Base-by-base conservation (phyloP, 1,140 invertebrate species). In the Procambarus virginalis region DNA sequence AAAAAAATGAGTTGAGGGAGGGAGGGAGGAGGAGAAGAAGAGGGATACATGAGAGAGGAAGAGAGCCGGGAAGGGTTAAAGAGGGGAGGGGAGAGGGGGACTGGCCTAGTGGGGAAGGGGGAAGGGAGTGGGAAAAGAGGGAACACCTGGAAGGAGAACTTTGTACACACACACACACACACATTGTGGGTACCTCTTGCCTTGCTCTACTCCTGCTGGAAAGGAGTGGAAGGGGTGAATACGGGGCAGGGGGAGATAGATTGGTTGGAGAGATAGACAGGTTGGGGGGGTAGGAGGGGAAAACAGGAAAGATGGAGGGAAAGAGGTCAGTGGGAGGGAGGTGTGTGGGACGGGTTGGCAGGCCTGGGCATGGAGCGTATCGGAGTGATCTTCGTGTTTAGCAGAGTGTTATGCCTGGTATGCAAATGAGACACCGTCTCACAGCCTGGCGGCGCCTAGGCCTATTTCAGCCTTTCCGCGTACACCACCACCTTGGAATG, bases 401-500 rank as follows among this genome's bases (percentile, higher is more conserved):
- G 83, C 83, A 22, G 83, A 84, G 83, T 84, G 82, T 84, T 84
- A 84, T 84, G 64, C 82, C 68, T 17, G 20, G 82, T 84, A 84
- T 84, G 83, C 70, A 84, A 84, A 84, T 84, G 58, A 84, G 70
- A 14, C 82, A 22, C 10, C 60, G 55, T 60, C 80, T 68, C 83
- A 17, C 45, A 68, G 83, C 10, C 46, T 76, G 64, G 49, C 83
- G 83, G 58, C 58, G 55, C 60, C 48, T 84, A 75, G 83, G 83
- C 70, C 83, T 84, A 73, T 76, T 70, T 46, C 68, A 55, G 55
- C 60, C 80, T 22, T 14, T 22, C 80, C 80, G 58, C 20, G 80
- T 83, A 83, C 83, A 51, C 49, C 83, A 84, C 64, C 83, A 75
- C 83, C 83, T 84, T 84, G 83, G 83, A 84, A 84, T 84, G 83